Evolutionary conservation across 64 coral and sea anemone species (phyloP).

Genomic region (Montipora cactus): DNA sequence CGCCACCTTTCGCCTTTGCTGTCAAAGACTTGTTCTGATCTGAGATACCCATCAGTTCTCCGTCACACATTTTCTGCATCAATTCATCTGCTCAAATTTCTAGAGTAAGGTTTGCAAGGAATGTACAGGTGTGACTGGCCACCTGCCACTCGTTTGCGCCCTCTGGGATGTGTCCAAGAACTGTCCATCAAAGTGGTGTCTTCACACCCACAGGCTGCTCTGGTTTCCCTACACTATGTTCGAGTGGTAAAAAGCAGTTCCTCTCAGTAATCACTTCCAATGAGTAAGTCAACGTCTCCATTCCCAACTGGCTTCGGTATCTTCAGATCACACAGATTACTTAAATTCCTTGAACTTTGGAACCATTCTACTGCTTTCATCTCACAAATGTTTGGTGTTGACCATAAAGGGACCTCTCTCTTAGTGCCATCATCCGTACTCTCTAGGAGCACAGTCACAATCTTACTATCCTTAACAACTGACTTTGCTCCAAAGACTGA

Average conservation of each 20-base stretch:
- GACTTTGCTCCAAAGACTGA: conserved; percentile 21
- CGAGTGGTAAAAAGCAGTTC: conserved; percentile 50
- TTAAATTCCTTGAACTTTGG: neutral
- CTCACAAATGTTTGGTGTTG: conserved; percentile 21
- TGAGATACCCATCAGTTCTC: conserved; percentile 40
- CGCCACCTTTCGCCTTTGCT: neutral
- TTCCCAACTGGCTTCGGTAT: conserved; percentile 53
- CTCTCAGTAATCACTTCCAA: conserved; percentile 53
- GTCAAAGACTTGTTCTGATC: neutral
- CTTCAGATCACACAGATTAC: conserved; percentile 25
- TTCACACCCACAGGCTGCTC: conserved; percentile 47
- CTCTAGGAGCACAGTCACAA: neutral
- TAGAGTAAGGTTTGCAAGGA: conserved; percentile 1
- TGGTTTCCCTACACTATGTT: conserved; percentile 31
- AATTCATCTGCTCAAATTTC: conserved; percentile 34
- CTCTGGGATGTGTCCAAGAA: conserved; percentile 25
- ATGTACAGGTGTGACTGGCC: conserved; percentile 1
- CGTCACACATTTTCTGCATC: conserved; percentile 75
- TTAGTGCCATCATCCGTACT: neutral
- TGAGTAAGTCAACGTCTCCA: conserved; percentile 55
- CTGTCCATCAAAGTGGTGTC: conserved; percentile 58
- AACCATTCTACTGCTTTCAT: conserved; percentile 30
- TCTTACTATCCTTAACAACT: neutral
- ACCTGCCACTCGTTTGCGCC: neutral
- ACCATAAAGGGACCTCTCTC: conserved; percentile 36